Percentiles rank a stretch among this genome's conserved stretches.
These are phyloP conservation scores for Cisticola juncidis DNA, from an alignment of 2,113 vertebrate genomes.

Conservation along the genomic window DNA sequence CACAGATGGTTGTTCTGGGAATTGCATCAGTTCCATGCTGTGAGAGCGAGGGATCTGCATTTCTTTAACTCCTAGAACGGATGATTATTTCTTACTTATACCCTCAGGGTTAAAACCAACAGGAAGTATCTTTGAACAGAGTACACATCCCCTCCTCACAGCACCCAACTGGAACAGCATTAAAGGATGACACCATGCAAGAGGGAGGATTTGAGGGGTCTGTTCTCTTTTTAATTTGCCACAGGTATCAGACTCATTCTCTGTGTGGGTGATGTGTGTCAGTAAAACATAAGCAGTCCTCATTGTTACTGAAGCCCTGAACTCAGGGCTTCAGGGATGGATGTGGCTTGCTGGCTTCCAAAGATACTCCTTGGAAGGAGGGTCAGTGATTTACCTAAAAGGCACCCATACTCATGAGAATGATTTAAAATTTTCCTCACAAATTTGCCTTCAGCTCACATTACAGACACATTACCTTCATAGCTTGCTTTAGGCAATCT, in stretches of 20 bases:
- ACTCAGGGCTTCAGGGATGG: background rate
- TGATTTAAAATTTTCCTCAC: background rate
- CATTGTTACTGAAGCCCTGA: background rate
- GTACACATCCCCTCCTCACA: accelerated
- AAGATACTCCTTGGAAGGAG: background rate
- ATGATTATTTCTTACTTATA: background rate
- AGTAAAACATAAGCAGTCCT: background rate
- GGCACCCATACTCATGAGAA: background rate
- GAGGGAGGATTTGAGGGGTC: background rate
- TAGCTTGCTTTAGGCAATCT: background rate
- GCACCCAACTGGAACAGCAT: background rate
- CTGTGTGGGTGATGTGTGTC: background rate
- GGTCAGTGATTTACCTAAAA: background rate
- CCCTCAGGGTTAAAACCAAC: background rate
- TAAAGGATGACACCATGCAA: background rate
- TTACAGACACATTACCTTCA: background rate
- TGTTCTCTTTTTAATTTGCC: background rate
- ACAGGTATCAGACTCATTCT: background rate
- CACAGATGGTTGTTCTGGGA: background rate
- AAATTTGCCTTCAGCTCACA: background rate
- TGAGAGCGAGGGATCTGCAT: background rate
- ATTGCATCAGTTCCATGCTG: background rate
- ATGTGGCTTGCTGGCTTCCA: background rate
- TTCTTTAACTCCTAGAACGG: background rate
- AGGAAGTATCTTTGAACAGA: background rate